Evolutionary conservation across 2,888 invertebrate species (phyloP), one percentile per base, ranked within the genome.

Genomic region (Diadromus collaris): DNA sequence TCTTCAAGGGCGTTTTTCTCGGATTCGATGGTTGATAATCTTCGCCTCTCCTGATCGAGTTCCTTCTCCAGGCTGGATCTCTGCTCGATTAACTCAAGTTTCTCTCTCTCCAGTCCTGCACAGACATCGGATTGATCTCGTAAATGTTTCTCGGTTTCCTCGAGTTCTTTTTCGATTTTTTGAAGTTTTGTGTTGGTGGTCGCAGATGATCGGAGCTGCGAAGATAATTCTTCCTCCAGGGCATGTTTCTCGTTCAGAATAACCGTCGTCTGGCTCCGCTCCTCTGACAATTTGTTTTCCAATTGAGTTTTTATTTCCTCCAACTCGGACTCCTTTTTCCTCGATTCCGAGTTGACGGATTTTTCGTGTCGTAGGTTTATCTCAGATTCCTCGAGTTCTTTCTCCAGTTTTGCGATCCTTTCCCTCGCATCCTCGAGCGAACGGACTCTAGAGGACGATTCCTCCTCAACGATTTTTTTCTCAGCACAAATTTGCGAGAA

Each of bases 401-500:
- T 61, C 3, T 65, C n/a, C 0, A 72, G 34, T 51, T 51, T 60
- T 0, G 60, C 27, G 3, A 71, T 44, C 44, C 72, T 41, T 10
- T 82, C 70, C 4, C 70, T 69, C 24, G 78, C 19, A 41, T 75
- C 48, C 5, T 10, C 54, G 13, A 24, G 79, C 2, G 65, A 54
- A 7, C 24, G 32, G n/a, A 68, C 68, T 24, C 32, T 21, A 32
- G 19, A 16, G 2, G 68, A 41, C n/a, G 78, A 67, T 71, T 69
- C 64, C 1, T 60, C 46, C 4, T 73, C 51, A 41, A 75, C 60
- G 44, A 3, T 60, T 9, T 72, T 44, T 2, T 80, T 73, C 10
- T 79, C 70, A 6, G 81, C 74, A 27, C 46, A 29, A 61, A 82
- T 74, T 21, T 80, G 56, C 6, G 75, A 46, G n/a, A 83, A 73